Evolutionary conservation across 2,797 vertebrate genomes (phyloP).

Genomic region (Gymnoscopelus braueri): DNA sequence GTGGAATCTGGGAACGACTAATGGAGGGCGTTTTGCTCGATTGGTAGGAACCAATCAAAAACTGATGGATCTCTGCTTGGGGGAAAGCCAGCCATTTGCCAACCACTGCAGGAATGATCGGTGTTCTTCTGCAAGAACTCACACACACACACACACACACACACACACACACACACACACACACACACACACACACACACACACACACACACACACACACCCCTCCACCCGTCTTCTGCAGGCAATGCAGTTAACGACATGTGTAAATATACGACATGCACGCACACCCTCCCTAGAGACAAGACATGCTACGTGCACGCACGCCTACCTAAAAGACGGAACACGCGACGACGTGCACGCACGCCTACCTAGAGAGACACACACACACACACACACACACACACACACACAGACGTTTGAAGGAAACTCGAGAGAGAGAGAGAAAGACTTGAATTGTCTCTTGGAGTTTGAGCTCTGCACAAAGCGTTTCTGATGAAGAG

Average conservation of each 20-base stretch:
- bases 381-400: constrained; percentile 47
- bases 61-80: constrained; percentile 55
- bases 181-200: too few relatives aligned
- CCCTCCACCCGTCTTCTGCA: background rate
- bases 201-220: too few relatives aligned
- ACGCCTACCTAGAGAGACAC: constrained; percentile 61
- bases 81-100: constrained; percentile 47
- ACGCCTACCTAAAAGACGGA: background rate
- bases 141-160: too few relatives aligned
- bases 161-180: background rate
- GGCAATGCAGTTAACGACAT: constrained; percentile 43
- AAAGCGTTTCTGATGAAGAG: constrained; percentile 55
- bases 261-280: constrained; percentile 65
- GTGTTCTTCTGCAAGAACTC: constrained; percentile 37
- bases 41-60: constrained; percentile 28
- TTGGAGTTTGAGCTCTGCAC: constrained; percentile 35
- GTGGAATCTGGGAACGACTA: constrained; percentile 32
- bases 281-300: background rate
- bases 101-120: constrained; percentile 37
- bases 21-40: constrained; percentile 34
- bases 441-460: constrained; percentile 24
- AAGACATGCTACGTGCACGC: background rate
- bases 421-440: constrained; percentile 57
- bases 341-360: constrained; percentile 39
- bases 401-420: constrained; percentile 57